Evolutionary conservation across 1,140 invertebrate species (phyloP), one percentile per base, ranked within the genome.

Genomic region (Oreohelix idahoensis): DNA sequence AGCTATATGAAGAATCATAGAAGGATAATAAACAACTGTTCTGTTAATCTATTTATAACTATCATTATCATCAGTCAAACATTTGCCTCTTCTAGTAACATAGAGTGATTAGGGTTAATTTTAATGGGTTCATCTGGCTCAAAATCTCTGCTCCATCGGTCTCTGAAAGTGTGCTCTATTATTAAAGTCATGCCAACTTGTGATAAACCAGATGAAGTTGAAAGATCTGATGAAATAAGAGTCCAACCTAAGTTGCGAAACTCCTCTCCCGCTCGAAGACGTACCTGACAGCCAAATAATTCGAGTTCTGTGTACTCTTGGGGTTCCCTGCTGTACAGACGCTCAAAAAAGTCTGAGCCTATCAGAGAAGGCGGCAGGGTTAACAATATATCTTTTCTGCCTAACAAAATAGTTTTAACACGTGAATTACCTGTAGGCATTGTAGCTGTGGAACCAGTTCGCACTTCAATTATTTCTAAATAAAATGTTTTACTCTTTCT

Each of bases 201-300:
- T 15, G 86, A 86, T 73, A 87, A 87, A 36, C 88, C 88, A 29
- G 90, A 91, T 10, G 90, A 91, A 4, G 90, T 89, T 13, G 89
- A 90, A 45, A 90, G 36, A 66, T 90, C 83, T 23, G 86, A 88
- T 95, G 97, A n/a, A 93, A 96, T 83, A 93, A 97, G 79, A 94
- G 96, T 45, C 95, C 95, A 85, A 94, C 96, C 58, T 95, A 95
- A 87, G 95, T 96, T 11, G 95, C 97, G 94, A 96, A 88, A 95
- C 96, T 89, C 95, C 95, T 91, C 90, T 8, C 87, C 89, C n/a
- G 90, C 81, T 39, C 86, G 75, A 51, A 90, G 63, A 36, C 90
- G 82, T 0, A 88, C 84, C 58, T 88, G 89, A 77, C 87, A 86
- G 38, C 89, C 88, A 71, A 84, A 87, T 32, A 91, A 79, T 79